Evolutionary conservation across 1,140 invertebrate genomes (phyloP), one percentile per base, ranked within the genome.

Genomic region (Drosophila fuyamai): DNA sequence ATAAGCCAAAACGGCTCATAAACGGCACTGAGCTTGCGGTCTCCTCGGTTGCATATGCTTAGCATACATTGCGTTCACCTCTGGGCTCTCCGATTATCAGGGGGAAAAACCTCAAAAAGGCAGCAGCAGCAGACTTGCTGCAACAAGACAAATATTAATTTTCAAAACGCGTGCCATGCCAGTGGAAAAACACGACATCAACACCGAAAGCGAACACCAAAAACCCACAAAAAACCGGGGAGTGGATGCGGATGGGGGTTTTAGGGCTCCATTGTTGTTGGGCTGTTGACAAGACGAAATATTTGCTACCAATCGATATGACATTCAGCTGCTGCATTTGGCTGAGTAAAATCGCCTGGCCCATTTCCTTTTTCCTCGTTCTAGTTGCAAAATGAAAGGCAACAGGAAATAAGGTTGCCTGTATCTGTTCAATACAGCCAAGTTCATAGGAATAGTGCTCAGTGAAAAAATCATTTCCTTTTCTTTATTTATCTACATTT

Each of bases 121-220:
- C 61, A 81, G 41, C 62, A 81, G 41, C 62, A 71, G 36, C 61
- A 35, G 63, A 46, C 48, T 70, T 40, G 47, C 53, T 54, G 54
- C 74, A 78, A 75, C 61, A 71, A 76, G 50, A 53, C 56, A 86
- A 86, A 86, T 86, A 86, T 86, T 88, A 88, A 88, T 86, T 86
- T 86, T 76, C 71, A 83, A 83, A 86, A 83, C 83, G 84, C 83
- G 83, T 86, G 83, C 84, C 82, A 68, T 36, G 56, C 47, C 36
- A 46, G n/a, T 44, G 65, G 70, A 81, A 81, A 85, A 79, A 72
- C 60, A 84, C 76, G 77, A 84, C 81, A 80, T 68, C 63, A 27
- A 83, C 77, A 80, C 54, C 63, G 41, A 57, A 77, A 47, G 46
- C 43, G 54, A 47, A 47, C 48, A 61, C 54, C 55, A 40, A 59